phyloP scores from a whole-genome alignment of 1,140 invertebrate species.

The Aricia agestis region DNA sequence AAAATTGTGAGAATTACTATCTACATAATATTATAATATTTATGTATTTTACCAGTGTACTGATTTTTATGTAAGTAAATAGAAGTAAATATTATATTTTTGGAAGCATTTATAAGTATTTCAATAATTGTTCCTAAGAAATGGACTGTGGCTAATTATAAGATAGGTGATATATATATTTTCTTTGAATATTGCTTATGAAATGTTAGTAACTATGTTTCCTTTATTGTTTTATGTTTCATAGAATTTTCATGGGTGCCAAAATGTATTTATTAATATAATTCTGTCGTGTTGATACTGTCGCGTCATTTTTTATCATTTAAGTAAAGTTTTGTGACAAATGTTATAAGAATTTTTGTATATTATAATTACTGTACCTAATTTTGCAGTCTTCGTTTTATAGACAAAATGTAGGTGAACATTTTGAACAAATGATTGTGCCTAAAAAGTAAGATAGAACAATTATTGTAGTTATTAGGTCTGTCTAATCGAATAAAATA shows the following conservation, averaged over 20 bases:
- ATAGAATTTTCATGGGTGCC: background rate
- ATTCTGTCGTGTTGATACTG: background rate
- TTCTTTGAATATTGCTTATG: background rate
- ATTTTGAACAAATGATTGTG: background rate
- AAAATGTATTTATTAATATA: background rate
- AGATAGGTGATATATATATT: background rate
- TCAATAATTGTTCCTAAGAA: slow-evolving; percentile 34
- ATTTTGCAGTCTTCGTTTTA: too few species aligned
- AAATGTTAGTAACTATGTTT: too few species aligned
- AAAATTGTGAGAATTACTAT: background rate
- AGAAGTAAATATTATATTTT: slow-evolving; percentile 24
- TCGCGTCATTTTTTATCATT: too few species aligned
- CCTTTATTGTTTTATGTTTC: too few species aligned
- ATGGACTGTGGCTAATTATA: slow-evolving; percentile 16
- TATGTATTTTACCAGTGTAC: background rate
- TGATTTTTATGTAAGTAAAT: slow-evolving; percentile 10
- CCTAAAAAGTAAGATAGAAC: background rate
- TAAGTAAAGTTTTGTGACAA: too few species aligned
- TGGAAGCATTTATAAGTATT: slow-evolving; percentile 38
- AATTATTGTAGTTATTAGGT: too few species aligned
- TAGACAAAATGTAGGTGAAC: background rate
- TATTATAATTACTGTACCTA: too few species aligned
- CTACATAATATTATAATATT: too few species aligned
- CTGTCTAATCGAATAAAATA: too few species aligned
- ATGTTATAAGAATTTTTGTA: too few species aligned